A percentile compares a stretch with the other conserved stretches of the same genome.
Evolutionary conservation across 2,113 vertebrate genomes (phyloP).

Genomic region (Silurus asotus): DNA sequence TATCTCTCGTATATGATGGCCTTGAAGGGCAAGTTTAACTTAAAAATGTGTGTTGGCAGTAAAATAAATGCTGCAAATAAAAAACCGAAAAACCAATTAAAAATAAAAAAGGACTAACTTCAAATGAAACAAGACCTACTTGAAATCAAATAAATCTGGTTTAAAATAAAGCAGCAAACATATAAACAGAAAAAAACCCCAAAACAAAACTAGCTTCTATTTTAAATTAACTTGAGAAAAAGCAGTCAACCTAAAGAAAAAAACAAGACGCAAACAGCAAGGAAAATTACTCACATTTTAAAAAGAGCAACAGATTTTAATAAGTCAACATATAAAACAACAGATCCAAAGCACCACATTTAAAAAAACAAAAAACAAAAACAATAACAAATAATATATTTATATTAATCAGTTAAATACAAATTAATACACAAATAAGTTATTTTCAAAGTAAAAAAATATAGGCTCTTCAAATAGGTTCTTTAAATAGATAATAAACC

Average conservation of each 20-base stretch:
- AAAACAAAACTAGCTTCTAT: not conserved
- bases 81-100: not conserved
- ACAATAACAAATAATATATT: not conserved
- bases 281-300: not conserved
- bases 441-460: too few relatives aligned
- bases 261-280: not conserved
- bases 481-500: not conserved
- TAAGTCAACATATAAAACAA: not conserved
- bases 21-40: not conserved
- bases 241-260: not conserved
- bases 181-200: not conserved
- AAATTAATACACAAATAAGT: too few relatives aligned
- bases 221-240: not conserved
- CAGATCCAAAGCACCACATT: not conserved
- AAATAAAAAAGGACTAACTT: not conserved
- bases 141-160: not conserved
- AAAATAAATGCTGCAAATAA: not conserved
- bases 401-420: not conserved
- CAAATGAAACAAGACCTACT: not conserved
- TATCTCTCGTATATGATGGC: slow-evolving; percentile 3
- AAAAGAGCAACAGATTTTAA: not conserved
- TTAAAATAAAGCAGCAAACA: not conserved
- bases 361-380: not conserved
- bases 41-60: not conserved
- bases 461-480: not conserved